phyloP scores from a whole-genome alignment of 64 coral and sea anemone genomes.

The Anthopleura sola region DNA sequence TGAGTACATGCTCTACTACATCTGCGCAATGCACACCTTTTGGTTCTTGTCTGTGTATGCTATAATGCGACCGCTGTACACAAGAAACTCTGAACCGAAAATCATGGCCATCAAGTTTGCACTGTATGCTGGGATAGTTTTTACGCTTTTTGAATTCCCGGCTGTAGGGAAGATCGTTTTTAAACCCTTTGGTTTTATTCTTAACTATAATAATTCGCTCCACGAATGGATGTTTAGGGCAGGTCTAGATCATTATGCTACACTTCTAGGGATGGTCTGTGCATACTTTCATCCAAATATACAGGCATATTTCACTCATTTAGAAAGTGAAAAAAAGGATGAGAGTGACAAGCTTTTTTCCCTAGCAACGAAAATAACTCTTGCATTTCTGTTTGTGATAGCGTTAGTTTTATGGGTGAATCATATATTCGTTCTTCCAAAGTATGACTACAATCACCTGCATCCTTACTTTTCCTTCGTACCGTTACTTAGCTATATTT shows the following conservation, averaged over 20 bases:
- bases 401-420: slow-evolving; percentile 51
- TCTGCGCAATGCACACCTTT: slow-evolving; percentile 92
- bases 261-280: slow-evolving; percentile 75
- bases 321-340: slow-evolving; percentile 37
- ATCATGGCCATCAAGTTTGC: slow-evolving; percentile 73
- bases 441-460: slow-evolving; percentile 71
- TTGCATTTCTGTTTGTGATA: slow-evolving; percentile 28
- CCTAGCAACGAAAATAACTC: slow-evolving; percentile 7
- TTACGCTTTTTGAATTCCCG: slow-evolving; percentile 70
- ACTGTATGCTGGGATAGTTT: slow-evolving; percentile 61
- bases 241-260: slow-evolving; percentile 86
- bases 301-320: slow-evolving; percentile 44
- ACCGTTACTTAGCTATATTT: slow-evolving; percentile 75
- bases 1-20: slow-evolving; percentile 95
- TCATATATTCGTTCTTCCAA: slow-evolving; percentile 64
- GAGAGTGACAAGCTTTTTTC: not conserved
- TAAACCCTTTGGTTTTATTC: slow-evolving; percentile 57
- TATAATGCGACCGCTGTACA: slow-evolving; percentile 76
- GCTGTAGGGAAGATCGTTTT: slow-evolving; percentile 65
- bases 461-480: slow-evolving; percentile 80
- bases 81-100: slow-evolving; percentile 71
- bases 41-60: slow-evolving; percentile 83
- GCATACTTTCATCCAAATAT: slow-evolving; percentile 78
- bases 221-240: slow-evolving; percentile 96
- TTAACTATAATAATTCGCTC: slow-evolving; percentile 68